Percentiles rank a stretch among this genome's conserved stretches.
These are phyloP conservation scores for Sesamia nonagrioides DNA, from an alignment of 1,140 invertebrate species.

Conservation along the genomic window DNA sequence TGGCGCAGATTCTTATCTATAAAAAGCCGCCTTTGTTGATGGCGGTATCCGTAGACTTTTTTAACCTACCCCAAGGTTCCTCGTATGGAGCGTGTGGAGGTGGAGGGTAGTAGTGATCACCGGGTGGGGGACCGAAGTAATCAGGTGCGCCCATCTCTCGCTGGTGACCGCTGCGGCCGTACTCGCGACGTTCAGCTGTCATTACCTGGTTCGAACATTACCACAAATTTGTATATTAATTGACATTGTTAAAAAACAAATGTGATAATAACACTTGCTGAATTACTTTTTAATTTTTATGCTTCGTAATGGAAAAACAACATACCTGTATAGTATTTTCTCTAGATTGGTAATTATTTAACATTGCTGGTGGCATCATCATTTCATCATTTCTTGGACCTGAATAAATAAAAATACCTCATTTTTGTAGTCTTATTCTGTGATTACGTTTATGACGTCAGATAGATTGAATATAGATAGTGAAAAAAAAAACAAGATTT, in stretches of 20 bases:
- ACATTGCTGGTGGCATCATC: constrained; percentile 65
- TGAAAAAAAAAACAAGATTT: no score
- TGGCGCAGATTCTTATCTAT: no score
- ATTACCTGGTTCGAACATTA: constrained; percentile 88
- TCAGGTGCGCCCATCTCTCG: constrained; percentile 86
- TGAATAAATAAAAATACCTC: constrained; percentile 46
- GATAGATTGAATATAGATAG: no score
- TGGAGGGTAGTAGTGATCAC: constrained; percentile 85
- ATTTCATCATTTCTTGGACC: constrained; percentile 71
- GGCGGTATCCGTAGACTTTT: no score
- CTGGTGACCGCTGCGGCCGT: constrained; percentile 88
- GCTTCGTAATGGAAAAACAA: neutral
- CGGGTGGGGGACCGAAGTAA: constrained; percentile 89
- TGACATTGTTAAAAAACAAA: neutral
- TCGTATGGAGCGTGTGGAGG: constrained; percentile 81
- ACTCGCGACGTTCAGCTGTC: constrained; percentile 95
- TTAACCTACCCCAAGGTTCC: constrained; percentile 76
- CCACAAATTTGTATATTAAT: neutral
- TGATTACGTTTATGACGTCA: no score
- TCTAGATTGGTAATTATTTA: constrained; percentile 87
- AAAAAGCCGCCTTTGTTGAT: no score
- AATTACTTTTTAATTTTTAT: neutral
- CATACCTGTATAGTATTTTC: constrained; percentile 94
- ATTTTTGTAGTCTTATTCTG: neutral
- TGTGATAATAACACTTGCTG: no score